phyloP scores from a whole-genome alignment of 2,113 vertebrate genomes.

The Cottus gobio region DNA sequence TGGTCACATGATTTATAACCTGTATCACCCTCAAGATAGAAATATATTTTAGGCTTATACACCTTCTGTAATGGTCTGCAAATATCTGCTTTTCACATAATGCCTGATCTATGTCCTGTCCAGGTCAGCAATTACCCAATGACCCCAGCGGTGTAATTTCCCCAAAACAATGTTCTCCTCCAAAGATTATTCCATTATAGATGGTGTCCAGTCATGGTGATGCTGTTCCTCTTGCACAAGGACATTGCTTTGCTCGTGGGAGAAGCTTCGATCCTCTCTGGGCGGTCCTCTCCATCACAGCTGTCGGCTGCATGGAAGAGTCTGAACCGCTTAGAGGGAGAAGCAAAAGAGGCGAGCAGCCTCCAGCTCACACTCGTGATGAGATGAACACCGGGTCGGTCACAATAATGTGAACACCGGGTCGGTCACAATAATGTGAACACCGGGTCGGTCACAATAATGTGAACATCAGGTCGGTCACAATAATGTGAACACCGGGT shows the following conservation, averaged over 20 bases:
- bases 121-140: not conserved
- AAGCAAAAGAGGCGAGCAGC: not conserved
- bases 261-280: conserved; percentile 11
- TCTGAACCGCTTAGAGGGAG: not conserved
- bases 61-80: not conserved
- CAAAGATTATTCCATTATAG: conserved; percentile 5
- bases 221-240: not conserved
- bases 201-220: not conserved
- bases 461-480: too few species aligned
- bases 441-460: too few species aligned
- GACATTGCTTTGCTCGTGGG: conserved; percentile 21
- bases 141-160: not conserved
- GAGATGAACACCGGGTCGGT: conserved; percentile 15
- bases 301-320: conserved; percentile 6
- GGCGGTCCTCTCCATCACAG: conserved; percentile 25
- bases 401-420: conserved; percentile 1
- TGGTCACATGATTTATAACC: not conserved
- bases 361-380: not conserved
- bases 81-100: not conserved
- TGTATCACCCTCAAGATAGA: not conserved
- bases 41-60: too few species aligned
- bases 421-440: conserved; percentile 21
- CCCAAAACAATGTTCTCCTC: too few species aligned
- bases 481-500: conserved; percentile 7
- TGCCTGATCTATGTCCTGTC: not conserved